These are phyloP conservation scores for Ceryle rudis DNA, from an alignment of 2,797 vertebrate species.

Conservation along the genomic window DNA sequence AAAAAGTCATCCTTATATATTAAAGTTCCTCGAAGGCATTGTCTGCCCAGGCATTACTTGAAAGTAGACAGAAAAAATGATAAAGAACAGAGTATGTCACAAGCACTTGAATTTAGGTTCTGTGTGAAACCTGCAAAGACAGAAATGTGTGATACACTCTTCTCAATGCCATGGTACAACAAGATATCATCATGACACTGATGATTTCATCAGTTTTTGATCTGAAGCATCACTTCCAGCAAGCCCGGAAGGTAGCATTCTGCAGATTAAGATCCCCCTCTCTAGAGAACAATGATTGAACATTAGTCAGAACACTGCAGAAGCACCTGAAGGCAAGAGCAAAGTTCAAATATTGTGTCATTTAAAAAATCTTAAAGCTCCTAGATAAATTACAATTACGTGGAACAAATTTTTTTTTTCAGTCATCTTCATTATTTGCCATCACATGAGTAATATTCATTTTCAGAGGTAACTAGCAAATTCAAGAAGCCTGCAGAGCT, in stretches of 20 bases:
- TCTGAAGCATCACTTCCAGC: not conserved
- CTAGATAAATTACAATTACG: not conserved
- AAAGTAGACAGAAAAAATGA: not conserved
- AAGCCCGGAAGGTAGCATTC: not conserved
- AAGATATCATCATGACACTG: rapidly evolving
- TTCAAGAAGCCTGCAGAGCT: not conserved
- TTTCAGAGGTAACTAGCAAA: not conserved
- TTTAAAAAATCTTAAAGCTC: not conserved
- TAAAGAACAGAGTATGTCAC: not conserved
- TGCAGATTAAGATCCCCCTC: not conserved
- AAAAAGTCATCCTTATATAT: rapidly evolving
- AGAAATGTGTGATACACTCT: not conserved
- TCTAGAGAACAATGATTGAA: not conserved
- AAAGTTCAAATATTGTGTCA: not conserved
- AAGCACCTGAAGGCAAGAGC: not conserved
- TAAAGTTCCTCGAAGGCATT: not conserved
- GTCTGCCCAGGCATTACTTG: not conserved
- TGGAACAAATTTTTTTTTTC: not conserved
- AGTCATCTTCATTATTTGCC: not conserved
- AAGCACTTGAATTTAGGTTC: not conserved
- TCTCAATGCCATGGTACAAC: not conserved
- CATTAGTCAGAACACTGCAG: not conserved
- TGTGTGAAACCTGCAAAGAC: not conserved
- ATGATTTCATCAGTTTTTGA: not conserved
- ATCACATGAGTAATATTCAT: not conserved